These are phyloP conservation scores for Esox niger DNA, from an alignment of 2,113 vertebrate genomes.

Conservation along the genomic window DNA sequence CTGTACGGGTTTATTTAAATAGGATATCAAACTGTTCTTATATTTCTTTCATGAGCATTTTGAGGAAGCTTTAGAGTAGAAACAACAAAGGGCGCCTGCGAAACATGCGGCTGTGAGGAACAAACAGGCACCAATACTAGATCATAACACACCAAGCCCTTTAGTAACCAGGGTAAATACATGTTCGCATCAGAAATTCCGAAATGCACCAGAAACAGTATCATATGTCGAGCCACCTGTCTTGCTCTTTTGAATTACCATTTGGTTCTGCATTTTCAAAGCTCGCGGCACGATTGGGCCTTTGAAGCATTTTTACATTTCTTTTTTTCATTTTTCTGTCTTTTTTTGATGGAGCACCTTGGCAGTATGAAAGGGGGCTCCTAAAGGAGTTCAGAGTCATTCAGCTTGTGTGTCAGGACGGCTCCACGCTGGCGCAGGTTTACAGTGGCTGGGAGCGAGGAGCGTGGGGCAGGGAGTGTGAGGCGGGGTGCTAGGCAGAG, in stretches of 20 bases:
- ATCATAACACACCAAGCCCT: neutral
- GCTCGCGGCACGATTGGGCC: slow-evolving; percentile 1
- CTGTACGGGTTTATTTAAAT: neutral
- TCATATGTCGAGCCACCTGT: slow-evolving; percentile 39
- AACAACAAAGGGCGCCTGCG: slow-evolving; percentile 34
- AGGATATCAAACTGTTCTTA: neutral
- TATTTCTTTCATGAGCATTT: neutral
- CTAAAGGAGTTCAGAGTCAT: slow-evolving; percentile 44
- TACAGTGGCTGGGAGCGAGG: slow-evolving; percentile 10
- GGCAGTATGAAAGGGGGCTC: slow-evolving; percentile 42
- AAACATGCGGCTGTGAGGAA: neutral
- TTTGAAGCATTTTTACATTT: neutral
- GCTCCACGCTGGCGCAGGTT: slow-evolving; percentile 28
- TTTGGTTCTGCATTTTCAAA: slow-evolving; percentile 36
- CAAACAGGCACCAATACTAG: neutral
- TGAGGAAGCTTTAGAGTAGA: slow-evolving; percentile 1
- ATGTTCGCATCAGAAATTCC: neutral
- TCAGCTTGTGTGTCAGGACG: slow-evolving; percentile 42
- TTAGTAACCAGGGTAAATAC: neutral
- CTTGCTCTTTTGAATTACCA: slow-evolving; percentile 48
- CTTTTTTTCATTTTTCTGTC: neutral
- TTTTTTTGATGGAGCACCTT: slow-evolving; percentile 17
- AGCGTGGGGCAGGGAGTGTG: neutral
- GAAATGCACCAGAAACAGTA: slow-evolving; percentile 26
- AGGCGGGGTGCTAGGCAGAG: slow-evolving; percentile 5